Evolutionary conservation across 2,888 invertebrate species (phyloP), one percentile per base, ranked within the genome.

Genomic region (Ormyrus thymus): DNA sequence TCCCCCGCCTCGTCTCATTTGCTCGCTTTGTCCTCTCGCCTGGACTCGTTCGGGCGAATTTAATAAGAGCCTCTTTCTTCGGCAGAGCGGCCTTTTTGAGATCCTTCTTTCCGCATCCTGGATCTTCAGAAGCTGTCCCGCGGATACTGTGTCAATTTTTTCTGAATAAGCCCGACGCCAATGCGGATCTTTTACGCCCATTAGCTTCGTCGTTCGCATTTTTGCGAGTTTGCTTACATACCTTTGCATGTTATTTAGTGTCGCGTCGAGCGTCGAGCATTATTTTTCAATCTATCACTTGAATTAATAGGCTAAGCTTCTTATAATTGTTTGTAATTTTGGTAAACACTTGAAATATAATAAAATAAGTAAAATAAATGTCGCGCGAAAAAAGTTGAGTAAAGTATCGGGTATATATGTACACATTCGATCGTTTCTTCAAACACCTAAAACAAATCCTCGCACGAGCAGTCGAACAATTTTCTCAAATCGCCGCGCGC

Each of bases 21-120:
- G 66, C 69, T 72, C 62, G n/a, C n/a, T 43, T 53, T 80, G 64
- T 80, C 79, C 59, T 51, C 29, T 3, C 55, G 68, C 76, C 59
- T 59, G 80, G 43, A 59, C 13, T 75, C 74, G 70, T 13, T 51
- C 74, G 53, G 58, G 69, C 69, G 15, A 78, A 74, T 78, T 74
- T 74, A 29, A 78, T 78, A 48, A 61, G 46, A 43, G 56, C 29
- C 55, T 7, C 45, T 11, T 1, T 29, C 7, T 29, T 29, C 2
- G 11, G 13, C 58, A 10, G 73, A 10, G 73, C 72, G 69, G 56
- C 29, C 15, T 8, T 48, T 68, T 73, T 78, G 68, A 69, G 48
- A 43, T 59, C 46, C n/a, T 48, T 48, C 4, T 29, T 29, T 29
- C 29, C 29, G 43, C 43, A 11, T 46, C 29, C 29, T 7, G 11